Evolutionary conservation across 1,140 invertebrate genomes (phyloP), one percentile per base, ranked within the genome.

Genomic region (Brachystomella parvula): DNA sequence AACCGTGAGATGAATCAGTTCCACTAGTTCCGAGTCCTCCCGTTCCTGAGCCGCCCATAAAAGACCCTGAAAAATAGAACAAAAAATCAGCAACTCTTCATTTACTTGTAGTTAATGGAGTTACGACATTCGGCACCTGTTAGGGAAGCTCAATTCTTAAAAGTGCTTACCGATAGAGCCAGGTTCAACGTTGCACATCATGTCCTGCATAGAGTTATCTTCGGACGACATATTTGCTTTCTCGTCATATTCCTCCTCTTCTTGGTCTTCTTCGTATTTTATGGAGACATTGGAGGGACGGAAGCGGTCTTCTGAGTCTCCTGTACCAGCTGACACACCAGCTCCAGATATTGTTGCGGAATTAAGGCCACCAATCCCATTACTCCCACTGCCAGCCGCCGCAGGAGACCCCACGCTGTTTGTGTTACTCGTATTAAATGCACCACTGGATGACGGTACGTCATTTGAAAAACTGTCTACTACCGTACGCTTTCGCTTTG

Each of bases 141-240:
- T n/a, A n/a, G n/a, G n/a, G n/a, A n/a, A n/a, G n/a, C n/a, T n/a
- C n/a, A n/a, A n/a, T n/a, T n/a, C n/a, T 29, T 3, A 12, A 29
- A 53, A 53, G 19, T 32, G 26, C 29, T 64, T 64, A 68, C 66
- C 66, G 6, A 68, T 9, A 21, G 58, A 47, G 28, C 53, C 59
- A 9, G 19, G 33, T 60, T 61, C 65, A 49, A 61, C 65, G 26
- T 57, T 59, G 3, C 64, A 63, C 15, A 67, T 39, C 58, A 71
- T 67, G 44, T 72, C 71, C 35, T 67, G 64, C 35, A 66, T 64
- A n/a, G 68, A 69, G 28, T 68, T 72, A 47, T 72, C 71, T 60
- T 72, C 71, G 26, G 66, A 66, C 21, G 64, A 24, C 15, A 63
- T 39, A 33, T 47, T 68, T 31, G 63, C 67, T 12, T 66, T 61